Base-by-base conservation (phyloP, 2,797 vertebrate species). In the Lerista edwardsae region DNA sequence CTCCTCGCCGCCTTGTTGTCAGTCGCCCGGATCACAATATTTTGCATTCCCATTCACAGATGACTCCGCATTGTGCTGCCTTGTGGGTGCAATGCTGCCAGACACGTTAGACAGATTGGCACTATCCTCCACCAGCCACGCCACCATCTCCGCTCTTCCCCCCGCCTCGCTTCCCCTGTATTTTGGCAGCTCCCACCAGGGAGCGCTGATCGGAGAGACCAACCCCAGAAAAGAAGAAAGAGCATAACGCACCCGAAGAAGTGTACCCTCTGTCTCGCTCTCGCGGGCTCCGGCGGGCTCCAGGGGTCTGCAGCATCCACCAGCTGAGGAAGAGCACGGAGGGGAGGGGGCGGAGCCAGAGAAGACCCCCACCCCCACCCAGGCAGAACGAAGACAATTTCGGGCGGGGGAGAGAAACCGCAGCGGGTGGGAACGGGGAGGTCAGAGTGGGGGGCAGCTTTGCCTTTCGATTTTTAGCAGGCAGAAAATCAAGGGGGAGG, bases 241-340 rank as follows among this genome's bases (percentile, higher is more conserved):
- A 8, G 0, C 4, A 25, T 3, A 80, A 89, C 91, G 78, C 87
- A 90, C 92, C 91, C 27, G 0, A 51, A 27, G 0, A 51, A 27
- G 83, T 3, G 64, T 90, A 64, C 21, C 89, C 62, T 7, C 36
- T 27, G 29, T 7, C 10, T 44, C 31, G 55, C 47, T 41, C 6
- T 21, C 59, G 47, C 61, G 74, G 47, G 73, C 75, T 84, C 36
- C n/a, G 29, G 34, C 62, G 47, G 15, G 47, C 29, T 25, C 8
- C 21, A 2, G 41, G 57, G 67, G 31, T 73, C 55, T 57, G 34
- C 41, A 2, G 75, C 68, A 74, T 64, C 61, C 75, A 75, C 21
- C 25, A 10, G 51, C 80, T 1, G 25, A n/a, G 19, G 47, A 19
- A 21, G n/a, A 14, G 65, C n/a, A 9, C 15, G 25, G 55, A 47